phyloP scores from a whole-genome alignment of 2,113 vertebrate species.

The Spea multiplicata region DNA sequence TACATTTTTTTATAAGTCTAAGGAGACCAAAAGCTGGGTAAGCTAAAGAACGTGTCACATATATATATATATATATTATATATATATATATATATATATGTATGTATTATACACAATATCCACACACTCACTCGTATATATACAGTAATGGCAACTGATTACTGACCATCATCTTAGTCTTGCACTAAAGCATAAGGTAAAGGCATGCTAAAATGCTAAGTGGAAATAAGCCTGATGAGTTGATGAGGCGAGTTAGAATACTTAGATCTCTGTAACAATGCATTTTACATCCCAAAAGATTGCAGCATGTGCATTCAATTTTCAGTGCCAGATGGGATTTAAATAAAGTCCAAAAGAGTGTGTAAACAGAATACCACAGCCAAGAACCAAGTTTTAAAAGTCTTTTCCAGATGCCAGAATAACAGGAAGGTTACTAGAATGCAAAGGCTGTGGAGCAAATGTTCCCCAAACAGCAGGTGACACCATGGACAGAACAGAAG shows the following conservation, averaged over 20 bases:
- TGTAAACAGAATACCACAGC: slow-evolving; percentile 37
- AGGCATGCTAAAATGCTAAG: slow-evolving; percentile 4
- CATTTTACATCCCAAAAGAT: background rate
- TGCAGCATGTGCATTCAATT: slow-evolving; percentile 4
- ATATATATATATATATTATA: too few relatives aligned
- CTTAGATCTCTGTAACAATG: slow-evolving; percentile 3
- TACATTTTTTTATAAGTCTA: too few relatives aligned
- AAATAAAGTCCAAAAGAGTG: slow-evolving; percentile 19
- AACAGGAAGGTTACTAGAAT: slow-evolving; percentile 47
- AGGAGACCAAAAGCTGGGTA: too few relatives aligned
- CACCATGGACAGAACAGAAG: background rate
- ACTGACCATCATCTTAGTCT: too few relatives aligned
- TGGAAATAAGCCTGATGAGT: background rate
- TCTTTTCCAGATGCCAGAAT: slow-evolving; percentile 46
- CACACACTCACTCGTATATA: too few relatives aligned
- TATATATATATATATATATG: too few relatives aligned
- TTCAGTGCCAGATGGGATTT: slow-evolving; percentile 10
- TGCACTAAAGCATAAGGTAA: too few relatives aligned
- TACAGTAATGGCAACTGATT: too few relatives aligned
- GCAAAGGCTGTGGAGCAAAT: slow-evolving; percentile 33
- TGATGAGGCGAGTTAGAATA: background rate
- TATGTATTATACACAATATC: too few relatives aligned
- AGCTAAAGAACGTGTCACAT: too few relatives aligned
- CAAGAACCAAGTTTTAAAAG: slow-evolving; percentile 33
- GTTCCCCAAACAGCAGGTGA: slow-evolving; percentile 37